Evolutionary conservation across 2,797 vertebrate genomes (phyloP), one percentile per base, ranked within the genome.

Genomic region (Sebastes minor): DNA sequence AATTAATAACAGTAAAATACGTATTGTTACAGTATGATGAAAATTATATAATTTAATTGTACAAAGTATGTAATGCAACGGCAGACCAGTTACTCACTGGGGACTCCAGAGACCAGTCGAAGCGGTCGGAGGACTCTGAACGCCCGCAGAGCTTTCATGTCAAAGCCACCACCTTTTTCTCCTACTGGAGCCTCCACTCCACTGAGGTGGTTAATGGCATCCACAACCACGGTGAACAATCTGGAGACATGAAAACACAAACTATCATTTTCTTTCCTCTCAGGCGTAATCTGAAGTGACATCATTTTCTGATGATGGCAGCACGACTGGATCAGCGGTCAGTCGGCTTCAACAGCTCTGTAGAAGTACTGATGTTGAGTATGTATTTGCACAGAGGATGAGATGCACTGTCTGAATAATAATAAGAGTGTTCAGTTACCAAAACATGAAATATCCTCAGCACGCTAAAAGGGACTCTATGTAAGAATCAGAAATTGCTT

Each of bases 131-230:
- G 94, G 78, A 99, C 98, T 1, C 97, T 96, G 79, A 99, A 99
- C 0, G 98, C 98, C 83, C 98, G 83, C 78, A 99, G 93, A 3
- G 98, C 97, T 89, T 99, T 99, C 95, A 98, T 98, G 3, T 99
- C 97, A 76, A 99, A 96, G 68, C 98, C 95, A 28, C 97, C 95
- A 42, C 97, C 97, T 78, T 97, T 98, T 53, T 96, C 97, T 56
- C 97, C 96, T 6, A 97, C 92, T 0, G 96, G 94, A 32, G 94
- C 92, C 70, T 95, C 94, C 77, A 96, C 92, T 5, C 90, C 97
- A 30, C 97, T 96, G 87, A 97, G 95, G 20, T 96, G 85, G 11
- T 97, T 97, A 61, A 98, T 96, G 86, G 96, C 96, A 79, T 99
- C 98, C 91, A 98, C 93, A 5, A 93, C 94, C 62, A 96, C 96